Percentiles rank a stretch among this genome's conserved stretches.
phyloP scores from a whole-genome alignment of 2,888 invertebrate species.

The Lymantria monacha region DNA sequence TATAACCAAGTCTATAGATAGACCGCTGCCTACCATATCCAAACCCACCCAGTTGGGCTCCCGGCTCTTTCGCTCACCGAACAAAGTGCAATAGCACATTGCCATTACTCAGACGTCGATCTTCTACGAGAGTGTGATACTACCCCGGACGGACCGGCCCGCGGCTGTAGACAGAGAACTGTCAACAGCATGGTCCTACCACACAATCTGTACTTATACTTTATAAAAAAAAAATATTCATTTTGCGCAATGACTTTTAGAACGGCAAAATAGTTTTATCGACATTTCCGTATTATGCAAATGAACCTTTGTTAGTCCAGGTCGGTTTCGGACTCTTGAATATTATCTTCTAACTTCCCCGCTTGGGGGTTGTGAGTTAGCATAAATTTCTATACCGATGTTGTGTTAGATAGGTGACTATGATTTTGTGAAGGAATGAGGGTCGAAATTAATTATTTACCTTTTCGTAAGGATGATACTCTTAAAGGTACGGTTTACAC shows the following conservation, averaged over 20 bases:
- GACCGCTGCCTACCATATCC: too few relatives aligned
- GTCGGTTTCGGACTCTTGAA: conserved; percentile 30
- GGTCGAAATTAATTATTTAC: neutral
- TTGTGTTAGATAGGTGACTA: conserved; percentile 17
- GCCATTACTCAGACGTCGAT: too few relatives aligned
- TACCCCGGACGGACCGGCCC: too few relatives aligned
- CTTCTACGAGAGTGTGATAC: too few relatives aligned
- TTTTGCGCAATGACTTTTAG: neutral
- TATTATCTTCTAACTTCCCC: conserved; percentile 41
- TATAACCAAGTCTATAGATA: too few relatives aligned
- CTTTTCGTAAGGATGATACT: neutral
- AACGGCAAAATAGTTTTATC: neutral
- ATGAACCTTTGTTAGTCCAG: conserved; percentile 36
- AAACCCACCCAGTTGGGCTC: too few relatives aligned
- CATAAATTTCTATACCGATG: conserved; percentile 44
- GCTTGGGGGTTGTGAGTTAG: conserved; percentile 38
- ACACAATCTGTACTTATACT: too few relatives aligned
- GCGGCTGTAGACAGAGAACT: too few relatives aligned
- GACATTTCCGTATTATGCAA: conserved; percentile 38
- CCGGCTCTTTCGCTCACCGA: too few relatives aligned
- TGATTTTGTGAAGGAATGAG: conserved; percentile 1
- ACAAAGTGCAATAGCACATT: too few relatives aligned
- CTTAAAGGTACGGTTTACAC: neutral
- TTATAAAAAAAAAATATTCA: neutral
- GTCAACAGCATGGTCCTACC: too few relatives aligned